Percentiles rank a stretch among this genome's conserved stretches.
Conservation (phyloP, 2,888 invertebrate genomes). For the Acleris literana region DNA sequence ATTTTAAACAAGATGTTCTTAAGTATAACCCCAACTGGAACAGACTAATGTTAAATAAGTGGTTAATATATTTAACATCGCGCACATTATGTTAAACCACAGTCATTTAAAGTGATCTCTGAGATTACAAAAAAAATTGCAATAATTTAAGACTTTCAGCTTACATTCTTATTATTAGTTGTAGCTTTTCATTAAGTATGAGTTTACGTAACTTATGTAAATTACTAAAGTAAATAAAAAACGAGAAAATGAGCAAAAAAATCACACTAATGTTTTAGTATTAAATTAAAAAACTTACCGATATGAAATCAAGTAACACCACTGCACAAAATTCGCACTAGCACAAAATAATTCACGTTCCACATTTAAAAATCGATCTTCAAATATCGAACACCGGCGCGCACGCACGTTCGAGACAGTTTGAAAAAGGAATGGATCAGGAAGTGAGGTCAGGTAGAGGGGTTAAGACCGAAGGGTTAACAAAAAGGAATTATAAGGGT, state of each 20-base stretch:
- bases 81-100: no score
- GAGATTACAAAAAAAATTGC: no score
- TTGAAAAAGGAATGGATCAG: constrained; percentile 77
- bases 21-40: no score
- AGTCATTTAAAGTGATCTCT: no score
- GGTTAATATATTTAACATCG: no score
- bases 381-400: constrained; percentile 61
- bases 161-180: no score
- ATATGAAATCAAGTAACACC: constrained; percentile 5
- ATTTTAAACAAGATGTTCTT: no score
- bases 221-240: no score
- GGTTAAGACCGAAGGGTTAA: constrained; percentile 81
- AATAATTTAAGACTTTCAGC: no score
- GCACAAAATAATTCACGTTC: constrained; percentile 28
- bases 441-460: constrained; percentile 81
- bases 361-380: constrained; percentile 38
- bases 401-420: constrained; percentile 73
- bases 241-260: background rate
- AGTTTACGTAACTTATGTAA: no score
- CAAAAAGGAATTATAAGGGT: constrained; percentile 76
- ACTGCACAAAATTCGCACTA: constrained; percentile 24
- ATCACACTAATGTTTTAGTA: background rate
- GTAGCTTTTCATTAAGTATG: no score
- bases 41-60: no score
- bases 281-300: constrained; percentile 19